Evolutionary conservation across 1,140 invertebrate genomes (phyloP).

Genomic region (Drosophila pruinosa): DNA sequence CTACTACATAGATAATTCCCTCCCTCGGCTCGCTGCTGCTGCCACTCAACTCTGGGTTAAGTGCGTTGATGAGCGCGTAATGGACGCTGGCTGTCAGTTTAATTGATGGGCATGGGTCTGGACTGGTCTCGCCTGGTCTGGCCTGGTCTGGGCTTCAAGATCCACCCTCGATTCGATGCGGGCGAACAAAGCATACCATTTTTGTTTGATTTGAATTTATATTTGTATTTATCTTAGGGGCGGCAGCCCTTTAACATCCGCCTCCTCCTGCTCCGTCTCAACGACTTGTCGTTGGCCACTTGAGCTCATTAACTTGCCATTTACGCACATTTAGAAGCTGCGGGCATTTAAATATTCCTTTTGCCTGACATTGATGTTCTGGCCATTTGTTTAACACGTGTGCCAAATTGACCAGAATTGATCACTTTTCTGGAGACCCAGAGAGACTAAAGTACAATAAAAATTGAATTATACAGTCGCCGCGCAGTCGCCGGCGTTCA

Average conservation of each 20-base stretch:
- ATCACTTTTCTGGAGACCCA: neutral
- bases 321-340: slow-evolving; percentile 46
- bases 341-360: slow-evolving; percentile 32
- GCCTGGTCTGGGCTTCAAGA: no score
- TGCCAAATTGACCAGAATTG: neutral
- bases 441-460: slow-evolving; percentile 9
- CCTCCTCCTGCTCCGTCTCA: no score
- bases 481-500: slow-evolving; percentile 1
- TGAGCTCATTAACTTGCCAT: slow-evolving; percentile 70
- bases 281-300: slow-evolving; percentile 41
- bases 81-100: slow-evolving; percentile 58
- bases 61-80: slow-evolving; percentile 73
- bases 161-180: slow-evolving; percentile 11
- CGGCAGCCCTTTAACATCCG: neutral
- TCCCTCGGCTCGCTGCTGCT: no score
- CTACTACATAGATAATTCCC: neutral
- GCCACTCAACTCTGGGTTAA: slow-evolving; percentile 30
- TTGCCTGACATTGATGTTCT: no score
- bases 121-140: no score
- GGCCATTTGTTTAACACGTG: neutral
- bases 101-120: slow-evolving; percentile 57
- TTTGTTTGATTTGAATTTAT: slow-evolving; percentile 40
- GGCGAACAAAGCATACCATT: slow-evolving; percentile 30
- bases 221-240: slow-evolving; percentile 25
- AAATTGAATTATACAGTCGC: slow-evolving; percentile 4